Percentiles rank a stretch among this genome's conserved stretches.
These are phyloP conservation scores for Otolemur garnettii DNA, from an alignment of 2,113 vertebrate genomes.

Conservation along the genomic window DNA sequence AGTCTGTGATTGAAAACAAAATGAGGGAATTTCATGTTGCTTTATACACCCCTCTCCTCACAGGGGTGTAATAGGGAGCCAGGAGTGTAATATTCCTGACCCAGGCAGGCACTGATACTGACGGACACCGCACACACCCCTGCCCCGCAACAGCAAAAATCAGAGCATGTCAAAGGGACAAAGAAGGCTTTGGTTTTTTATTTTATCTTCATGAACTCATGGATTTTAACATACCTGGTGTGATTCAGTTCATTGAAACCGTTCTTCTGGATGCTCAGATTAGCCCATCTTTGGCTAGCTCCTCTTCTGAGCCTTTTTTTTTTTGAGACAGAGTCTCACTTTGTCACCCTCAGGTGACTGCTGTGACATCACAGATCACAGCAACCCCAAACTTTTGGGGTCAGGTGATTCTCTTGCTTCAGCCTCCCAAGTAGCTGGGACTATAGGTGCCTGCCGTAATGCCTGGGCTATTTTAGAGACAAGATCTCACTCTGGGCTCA, in stretches of 20 bases:
- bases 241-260: not conserved
- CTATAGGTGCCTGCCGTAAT: too few relatives aligned
- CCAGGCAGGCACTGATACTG: not conserved
- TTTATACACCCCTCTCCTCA: conserved; percentile 45
- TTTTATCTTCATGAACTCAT: not conserved
- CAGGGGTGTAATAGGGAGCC: not conserved
- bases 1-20: conserved; percentile 50
- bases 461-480: too few relatives aligned
- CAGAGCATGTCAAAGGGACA: not conserved
- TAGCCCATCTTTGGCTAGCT: not conserved
- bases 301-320: not conserved
- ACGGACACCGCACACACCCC: not conserved
- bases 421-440: too few relatives aligned
- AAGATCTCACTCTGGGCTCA: too few relatives aligned
- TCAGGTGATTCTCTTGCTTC: too few relatives aligned
- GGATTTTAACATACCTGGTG: not conserved
- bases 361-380: too few relatives aligned
- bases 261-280: not conserved
- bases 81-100: conserved; percentile 12
- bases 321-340: too few relatives aligned
- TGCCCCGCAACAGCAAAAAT: not conserved
- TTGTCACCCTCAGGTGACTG: too few relatives aligned
- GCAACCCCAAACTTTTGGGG: too few relatives aligned
- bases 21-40: conserved; percentile 10
- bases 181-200: not conserved